phyloP scores from a whole-genome alignment of 2,113 vertebrate genomes.

The Stomatorhinus ivindoensis region DNA sequence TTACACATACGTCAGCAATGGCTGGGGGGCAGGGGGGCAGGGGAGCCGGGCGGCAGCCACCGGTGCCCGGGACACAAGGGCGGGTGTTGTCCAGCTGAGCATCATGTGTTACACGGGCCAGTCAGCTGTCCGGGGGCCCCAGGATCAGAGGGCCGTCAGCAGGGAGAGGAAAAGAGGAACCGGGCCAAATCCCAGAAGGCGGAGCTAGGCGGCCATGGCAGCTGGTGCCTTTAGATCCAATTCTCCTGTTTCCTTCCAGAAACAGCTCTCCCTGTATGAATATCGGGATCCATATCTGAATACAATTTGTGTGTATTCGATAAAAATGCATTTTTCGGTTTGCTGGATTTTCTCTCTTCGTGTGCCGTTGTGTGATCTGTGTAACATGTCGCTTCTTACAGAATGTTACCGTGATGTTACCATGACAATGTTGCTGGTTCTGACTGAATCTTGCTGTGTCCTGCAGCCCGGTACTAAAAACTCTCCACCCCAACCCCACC shows the following conservation, averaged over 20 bases:
- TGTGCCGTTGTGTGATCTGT: not conserved
- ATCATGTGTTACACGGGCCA: conserved; percentile 12
- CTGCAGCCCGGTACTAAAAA: not conserved
- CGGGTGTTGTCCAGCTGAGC: not conserved
- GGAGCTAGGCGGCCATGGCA: not conserved
- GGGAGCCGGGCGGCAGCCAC: not conserved
- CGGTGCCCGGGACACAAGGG: not conserved
- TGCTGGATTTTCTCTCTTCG: not conserved
- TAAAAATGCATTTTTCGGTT: not conserved
- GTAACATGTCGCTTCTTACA: not conserved
- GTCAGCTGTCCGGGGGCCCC: conserved; percentile 13
- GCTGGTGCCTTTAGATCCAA: not conserved
- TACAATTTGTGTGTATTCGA: not conserved
- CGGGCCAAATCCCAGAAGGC: not conserved
- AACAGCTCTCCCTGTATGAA: not conserved
- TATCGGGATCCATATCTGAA: not conserved
- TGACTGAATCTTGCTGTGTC: not conserved
- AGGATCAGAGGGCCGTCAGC: not conserved
- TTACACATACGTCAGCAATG: conserved; percentile 18
- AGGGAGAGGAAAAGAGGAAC: not conserved
- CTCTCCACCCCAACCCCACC: not conserved
- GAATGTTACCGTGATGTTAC: not conserved
- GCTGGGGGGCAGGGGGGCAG: not conserved
- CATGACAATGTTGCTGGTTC: not conserved
- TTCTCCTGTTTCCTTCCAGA: not conserved